Base-by-base conservation (phyloP, 1,140 invertebrate genomes). In the Bombus superbus region DNA sequence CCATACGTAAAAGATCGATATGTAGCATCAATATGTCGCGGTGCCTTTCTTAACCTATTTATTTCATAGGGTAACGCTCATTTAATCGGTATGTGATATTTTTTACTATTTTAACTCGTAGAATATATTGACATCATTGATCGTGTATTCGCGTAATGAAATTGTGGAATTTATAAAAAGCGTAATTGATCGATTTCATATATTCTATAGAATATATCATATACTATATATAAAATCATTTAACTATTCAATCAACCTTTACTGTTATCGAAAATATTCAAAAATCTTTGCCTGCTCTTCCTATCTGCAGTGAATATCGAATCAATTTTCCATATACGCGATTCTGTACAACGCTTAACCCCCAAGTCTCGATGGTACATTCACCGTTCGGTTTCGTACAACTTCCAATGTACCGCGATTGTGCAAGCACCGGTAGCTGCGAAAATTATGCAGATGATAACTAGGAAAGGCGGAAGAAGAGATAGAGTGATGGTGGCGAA, bases 361-460 rank as follows among this genome's bases (percentile, higher is more conserved):
- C 10, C 35, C 22, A 28, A 13, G 25, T 28, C 4, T 13, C 68
- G 22, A 28, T 35, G 18, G 0, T 5, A 42, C 3, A 22, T n/a
- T 42, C 71, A 4, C 3, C 28, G 25, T 38, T 38, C 32, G 53
- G 3, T 42, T 62, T 57, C 6, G 18, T 32, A 44, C 32, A 53
- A 74, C 42, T 73, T 53, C 44, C 57, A 42, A 44, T 79, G 35
- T 25, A 62, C 6, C 10, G 76, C 53, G 66, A 74, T 68, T 44
- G 75, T 68, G 59, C 59, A 64, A 81, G 80, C 72, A 83, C 59
- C 69, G 62, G 69, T 28, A 35, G 57, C 77, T 13, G 73, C n/a
- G 44, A 89, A n/a, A 90, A 90, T 90, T 91, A 90, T 89, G 66
- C 76, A 84, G 64, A 86, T 83, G 59, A 89, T 83, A 85, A 85